A percentile compares a stretch with the other conserved stretches of the same genome.
Evolutionary conservation across 2,888 invertebrate genomes (phyloP).

Genomic region (Ochropacha duplaris): DNA sequence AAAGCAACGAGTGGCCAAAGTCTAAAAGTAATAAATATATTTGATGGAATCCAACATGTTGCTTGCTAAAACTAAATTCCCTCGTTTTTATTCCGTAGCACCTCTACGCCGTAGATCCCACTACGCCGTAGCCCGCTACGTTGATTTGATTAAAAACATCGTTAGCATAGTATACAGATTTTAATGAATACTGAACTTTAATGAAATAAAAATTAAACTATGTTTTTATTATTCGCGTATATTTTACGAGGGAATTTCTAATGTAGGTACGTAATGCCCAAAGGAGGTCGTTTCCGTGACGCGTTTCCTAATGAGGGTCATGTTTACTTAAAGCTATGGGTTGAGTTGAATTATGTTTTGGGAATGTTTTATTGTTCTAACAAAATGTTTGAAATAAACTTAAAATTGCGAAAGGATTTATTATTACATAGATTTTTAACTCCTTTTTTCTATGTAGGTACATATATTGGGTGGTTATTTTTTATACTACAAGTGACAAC

Average conservation of each 20-base stretch:
- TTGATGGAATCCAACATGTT: background rate
- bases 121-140: constrained; percentile 10
- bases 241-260: constrained; percentile 13
- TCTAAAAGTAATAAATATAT: too few relatives aligned
- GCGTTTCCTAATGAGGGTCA: background rate
- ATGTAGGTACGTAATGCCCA: constrained; percentile 17
- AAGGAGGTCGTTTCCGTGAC: constrained; percentile 8
- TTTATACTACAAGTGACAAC: too few relatives aligned
- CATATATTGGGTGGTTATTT: too few relatives aligned
- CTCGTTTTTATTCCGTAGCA: background rate
- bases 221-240: constrained; percentile 14
- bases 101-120: background rate
- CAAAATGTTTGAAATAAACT: too few relatives aligned
- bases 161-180: constrained; percentile 22
- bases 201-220: constrained; percentile 21
- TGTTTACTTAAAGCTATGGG: background rate
- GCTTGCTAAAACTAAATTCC: background rate
- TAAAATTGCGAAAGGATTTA: too few relatives aligned
- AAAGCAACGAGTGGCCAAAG: too few relatives aligned
- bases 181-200: constrained; percentile 24
- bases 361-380: background rate
- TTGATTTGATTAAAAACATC: constrained; percentile 39
- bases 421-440: too few relatives aligned
- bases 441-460: too few relatives aligned
- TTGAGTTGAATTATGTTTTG: background rate